These are phyloP conservation scores for Archocentrus centrarchus DNA, from an alignment of 2,113 vertebrate species.

Conservation along the genomic window DNA sequence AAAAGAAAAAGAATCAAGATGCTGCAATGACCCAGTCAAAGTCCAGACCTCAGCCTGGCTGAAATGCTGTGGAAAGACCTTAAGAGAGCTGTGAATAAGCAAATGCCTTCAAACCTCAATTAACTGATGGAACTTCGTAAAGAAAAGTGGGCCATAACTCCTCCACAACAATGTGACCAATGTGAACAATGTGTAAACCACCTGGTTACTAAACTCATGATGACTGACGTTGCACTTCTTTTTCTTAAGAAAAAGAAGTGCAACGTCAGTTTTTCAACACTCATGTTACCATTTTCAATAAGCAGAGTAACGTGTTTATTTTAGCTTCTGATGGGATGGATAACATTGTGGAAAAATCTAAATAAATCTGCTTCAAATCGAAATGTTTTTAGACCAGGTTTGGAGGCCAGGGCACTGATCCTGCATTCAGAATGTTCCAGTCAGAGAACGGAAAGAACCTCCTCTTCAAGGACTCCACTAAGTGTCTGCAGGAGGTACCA, in stretches of 20 bases:
- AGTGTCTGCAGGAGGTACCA: conserved; percentile 77
- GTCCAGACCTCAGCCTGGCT: no score
- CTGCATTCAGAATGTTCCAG: conserved; percentile 70
- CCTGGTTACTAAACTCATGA: not conserved
- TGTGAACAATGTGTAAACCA: not conserved
- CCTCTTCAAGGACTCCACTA: conserved; percentile 84
- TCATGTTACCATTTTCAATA: not conserved
- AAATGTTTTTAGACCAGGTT: conserved; percentile 50
- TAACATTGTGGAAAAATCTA: not conserved
- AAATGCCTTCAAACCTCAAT: no score
- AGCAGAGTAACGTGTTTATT: not conserved
- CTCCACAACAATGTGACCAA: no score
- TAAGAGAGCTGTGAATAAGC: no score
- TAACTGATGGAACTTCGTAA: no score
- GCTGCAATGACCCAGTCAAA: no score
- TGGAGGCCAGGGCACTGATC: not conserved
- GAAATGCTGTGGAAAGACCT: no score
- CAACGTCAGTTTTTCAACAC: not conserved
- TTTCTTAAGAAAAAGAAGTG: no score
- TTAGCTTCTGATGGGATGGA: not conserved
- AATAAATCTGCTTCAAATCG: not conserved
- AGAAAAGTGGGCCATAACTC: no score
- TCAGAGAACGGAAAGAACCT: conserved; percentile 74
- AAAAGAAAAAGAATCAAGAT: no score
- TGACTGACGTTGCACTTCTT: not conserved